phyloP scores from a whole-genome alignment of 2,888 invertebrate species.

The Hydropsyche betteni region DNA sequence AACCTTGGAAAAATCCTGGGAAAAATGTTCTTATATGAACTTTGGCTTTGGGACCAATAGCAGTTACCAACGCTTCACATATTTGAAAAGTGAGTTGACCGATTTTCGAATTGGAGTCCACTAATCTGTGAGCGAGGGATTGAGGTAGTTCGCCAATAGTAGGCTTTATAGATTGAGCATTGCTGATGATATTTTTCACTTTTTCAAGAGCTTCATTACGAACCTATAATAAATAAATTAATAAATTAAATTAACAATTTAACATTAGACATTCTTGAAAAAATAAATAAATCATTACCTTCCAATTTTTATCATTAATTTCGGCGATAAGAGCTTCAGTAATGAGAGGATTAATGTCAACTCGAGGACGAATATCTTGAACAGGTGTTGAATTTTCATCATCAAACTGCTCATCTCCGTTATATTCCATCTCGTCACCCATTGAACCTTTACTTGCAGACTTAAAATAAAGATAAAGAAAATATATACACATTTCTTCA shows the following conservation, averaged over 20 bases:
- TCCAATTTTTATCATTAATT: conserved; percentile 92
- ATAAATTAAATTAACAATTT: conserved; percentile 4
- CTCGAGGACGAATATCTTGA: conserved; percentile 78
- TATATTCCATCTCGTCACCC: conserved; percentile 59
- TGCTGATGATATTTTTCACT: conserved; percentile 74
- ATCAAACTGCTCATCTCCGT: conserved; percentile 60
- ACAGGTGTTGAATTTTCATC: conserved; percentile 66
- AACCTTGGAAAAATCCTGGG: conserved; percentile 88
- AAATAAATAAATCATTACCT: conserved; percentile 62
- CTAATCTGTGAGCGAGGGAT: conserved; percentile 77
- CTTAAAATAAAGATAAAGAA: conserved; percentile 56
- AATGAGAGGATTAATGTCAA: conserved; percentile 84
- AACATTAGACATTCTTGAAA: conserved; percentile 50
- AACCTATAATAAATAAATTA: conserved; percentile 57
- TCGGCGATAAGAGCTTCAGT: conserved; percentile 83
- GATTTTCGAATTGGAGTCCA: conserved; percentile 93
- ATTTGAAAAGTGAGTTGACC: conserved; percentile 85
- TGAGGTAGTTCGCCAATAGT: conserved; percentile 86
- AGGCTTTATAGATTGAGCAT: conserved; percentile 82
- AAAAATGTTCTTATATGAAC: conserved; percentile 82
- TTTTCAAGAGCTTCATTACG: conserved; percentile 80
- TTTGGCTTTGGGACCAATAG: conserved; percentile 85
- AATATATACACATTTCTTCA: conserved; percentile 54
- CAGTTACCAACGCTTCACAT: conserved; percentile 81
- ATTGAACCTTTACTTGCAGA: conserved; percentile 67